Conservation (phyloP, 2,888 invertebrate species). For the Hemicrepidius hirtus region DNA sequence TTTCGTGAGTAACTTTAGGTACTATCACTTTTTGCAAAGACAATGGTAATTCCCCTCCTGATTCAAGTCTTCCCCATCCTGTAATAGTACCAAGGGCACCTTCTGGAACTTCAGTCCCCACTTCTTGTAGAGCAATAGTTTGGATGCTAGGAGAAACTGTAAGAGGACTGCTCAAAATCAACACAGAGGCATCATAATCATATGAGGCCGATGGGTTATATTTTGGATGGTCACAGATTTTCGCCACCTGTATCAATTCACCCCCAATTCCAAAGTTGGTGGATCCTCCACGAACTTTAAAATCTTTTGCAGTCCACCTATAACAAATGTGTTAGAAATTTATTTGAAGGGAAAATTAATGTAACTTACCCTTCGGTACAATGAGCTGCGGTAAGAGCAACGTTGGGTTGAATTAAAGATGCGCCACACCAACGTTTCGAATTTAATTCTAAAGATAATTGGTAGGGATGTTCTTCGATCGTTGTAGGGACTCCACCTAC, state of each 20-base stretch:
- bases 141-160: background rate
- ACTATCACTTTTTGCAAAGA: slow-evolving; percentile 6
- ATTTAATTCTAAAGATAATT: no score
- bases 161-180: background rate
- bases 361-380: no score
- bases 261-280: background rate
- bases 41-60: background rate
- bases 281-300: background rate
- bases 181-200: slow-evolving; percentile 19
- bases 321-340: no score
- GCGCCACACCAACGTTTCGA: no score
- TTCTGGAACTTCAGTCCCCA: background rate
- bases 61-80: slow-evolving; percentile 7
- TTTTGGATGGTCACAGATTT: slow-evolving; percentile 11
- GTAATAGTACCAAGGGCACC: background rate
- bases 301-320: background rate
- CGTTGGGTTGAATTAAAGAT: no score
- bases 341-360: no score
- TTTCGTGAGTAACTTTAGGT: background rate
- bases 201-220: background rate
- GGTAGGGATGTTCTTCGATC: no score
- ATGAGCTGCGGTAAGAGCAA: no score
- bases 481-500: no score
- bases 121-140: slow-evolving; percentile 3
- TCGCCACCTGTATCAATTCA: background rate